A percentile compares a stretch with the other conserved stretches of the same genome.
phyloP scores from a whole-genome alignment of 2,888 invertebrate species.

The Sarcophaga caerulescens region DNA sequence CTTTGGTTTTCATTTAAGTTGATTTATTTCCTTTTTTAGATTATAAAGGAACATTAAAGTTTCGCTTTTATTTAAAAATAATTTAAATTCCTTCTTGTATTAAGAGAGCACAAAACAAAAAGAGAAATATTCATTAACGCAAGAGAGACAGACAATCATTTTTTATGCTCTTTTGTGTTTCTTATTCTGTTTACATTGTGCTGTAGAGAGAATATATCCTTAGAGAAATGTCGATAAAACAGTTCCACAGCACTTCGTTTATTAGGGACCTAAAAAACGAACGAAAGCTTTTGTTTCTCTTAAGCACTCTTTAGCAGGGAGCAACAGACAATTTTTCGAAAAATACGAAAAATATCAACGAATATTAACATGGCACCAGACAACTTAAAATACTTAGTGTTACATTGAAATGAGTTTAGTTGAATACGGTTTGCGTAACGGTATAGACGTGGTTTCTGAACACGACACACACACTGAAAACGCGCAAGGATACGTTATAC shows the following conservation, averaged over 20 bases:
- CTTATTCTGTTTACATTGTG: background rate
- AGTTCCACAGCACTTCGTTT: background rate
- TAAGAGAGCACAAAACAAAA: background rate
- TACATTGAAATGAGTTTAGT: conserved; percentile 48
- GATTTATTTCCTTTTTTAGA: too few relatives aligned
- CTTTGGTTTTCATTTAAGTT: too few relatives aligned
- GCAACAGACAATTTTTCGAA: background rate
- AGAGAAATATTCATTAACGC: conserved; percentile 39
- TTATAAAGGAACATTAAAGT: too few relatives aligned
- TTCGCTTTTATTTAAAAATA: too few relatives aligned
- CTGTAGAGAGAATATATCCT: background rate
- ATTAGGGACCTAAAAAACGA: conserved; percentile 28
- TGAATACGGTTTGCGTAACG: conserved; percentile 52
- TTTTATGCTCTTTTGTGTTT: background rate
- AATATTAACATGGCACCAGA: conserved; percentile 38
- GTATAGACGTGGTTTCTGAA: conserved; percentile 36
- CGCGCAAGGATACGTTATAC: conserved; percentile 64
- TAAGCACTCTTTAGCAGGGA: conserved; percentile 16
- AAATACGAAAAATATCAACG: conserved; percentile 2
- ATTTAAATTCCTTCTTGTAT: background rate
- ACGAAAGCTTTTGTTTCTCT: conserved; percentile 34
- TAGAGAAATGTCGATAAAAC: conserved; percentile 44
- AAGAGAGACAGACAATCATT: background rate
- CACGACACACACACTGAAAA: background rate
- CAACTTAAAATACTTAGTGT: conserved; percentile 51